Base-by-base conservation (phyloP, 2,113 vertebrate species). In the Cairina moschata region DNA sequence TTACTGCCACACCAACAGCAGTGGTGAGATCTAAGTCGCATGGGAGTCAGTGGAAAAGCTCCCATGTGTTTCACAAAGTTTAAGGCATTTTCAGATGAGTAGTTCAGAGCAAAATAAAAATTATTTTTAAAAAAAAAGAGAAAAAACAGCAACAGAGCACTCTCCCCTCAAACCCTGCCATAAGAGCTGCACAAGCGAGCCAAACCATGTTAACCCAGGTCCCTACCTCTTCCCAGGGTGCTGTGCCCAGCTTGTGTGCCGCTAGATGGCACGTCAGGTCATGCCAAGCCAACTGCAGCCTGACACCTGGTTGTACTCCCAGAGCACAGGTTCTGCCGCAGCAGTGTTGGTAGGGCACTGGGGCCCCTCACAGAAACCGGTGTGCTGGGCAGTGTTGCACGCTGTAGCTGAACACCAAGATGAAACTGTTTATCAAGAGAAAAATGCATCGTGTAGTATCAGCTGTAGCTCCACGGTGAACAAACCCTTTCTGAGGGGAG, bases 271-370 rank as follows among this genome's bases (percentile, higher is more conserved):
- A 94, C 3, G 1, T 44, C 42, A 10, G 36, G 68, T 13, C 79
- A 38, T 21, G 17, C 9, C 3, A 58, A 0, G 3, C 46, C 42
- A 32, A 44, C 23, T 1, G 1, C 25, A 0, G 52, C 25, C 17
- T 56, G 29, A 15, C 1, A 10, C 22, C 38, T 17, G 6, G 78
- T 44, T 3, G 16, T 1, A 1, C 17, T 36, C 52, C 44, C 31
- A 26, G n/a, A 20, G 9, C 6, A 0, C 13, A 9, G 15, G 13
- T 7, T 22, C 36, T 48, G 23, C 48, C n/a, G 26, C 25, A 17
- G 7, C 40, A 7, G 29, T 23, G 80, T 73, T 50, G 44, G 60
- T 15, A 11, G 26, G 50, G 12, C 50, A 50, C 50, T 50, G 50
- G 17, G n/a, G 32, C 32, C 48, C 44, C 44, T 26, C 32, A 25